Conservation (phyloP, 2,797 vertebrate species). For the Sebastes nivosus region DNA sequence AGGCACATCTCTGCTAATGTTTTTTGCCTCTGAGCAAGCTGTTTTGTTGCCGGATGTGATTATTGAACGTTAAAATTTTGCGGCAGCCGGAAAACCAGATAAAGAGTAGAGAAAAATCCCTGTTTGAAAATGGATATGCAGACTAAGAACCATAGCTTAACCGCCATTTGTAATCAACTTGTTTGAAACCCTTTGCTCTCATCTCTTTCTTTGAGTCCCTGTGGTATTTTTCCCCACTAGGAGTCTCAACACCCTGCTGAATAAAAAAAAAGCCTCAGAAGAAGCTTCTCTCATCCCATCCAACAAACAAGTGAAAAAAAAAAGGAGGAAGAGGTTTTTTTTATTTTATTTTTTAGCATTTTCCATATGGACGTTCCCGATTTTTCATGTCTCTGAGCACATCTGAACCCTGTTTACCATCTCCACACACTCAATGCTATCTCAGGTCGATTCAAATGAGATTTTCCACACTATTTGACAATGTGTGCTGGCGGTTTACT, state of each 20-base stretch:
- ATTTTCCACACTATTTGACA: conserved; percentile 75
- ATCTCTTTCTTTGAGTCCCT: conserved; percentile 52
- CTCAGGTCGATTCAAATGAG: conserved; percentile 73
- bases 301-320: conserved; percentile 23
- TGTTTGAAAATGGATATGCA: conserved; percentile 63
- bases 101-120: conserved; percentile 47
- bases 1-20: conserved; percentile 29
- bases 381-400: conserved; percentile 56
- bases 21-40: conserved; percentile 24
- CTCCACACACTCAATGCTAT: conserved; percentile 50
- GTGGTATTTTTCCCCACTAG: conserved; percentile 33
- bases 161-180: conserved; percentile 68
- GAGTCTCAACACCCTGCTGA: conserved; percentile 22
- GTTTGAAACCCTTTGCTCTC: conserved; percentile 62
- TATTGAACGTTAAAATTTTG: conserved; percentile 53
- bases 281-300: conserved; percentile 41
- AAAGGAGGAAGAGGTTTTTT: neutral
- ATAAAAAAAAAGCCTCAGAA: conserved; percentile 34
- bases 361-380: conserved; percentile 34
- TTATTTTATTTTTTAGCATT: neutral
- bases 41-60: conserved; percentile 58
- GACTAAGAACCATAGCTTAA: conserved; percentile 57
- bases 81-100: conserved; percentile 58
- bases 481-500: conserved; percentile 52
- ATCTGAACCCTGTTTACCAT: conserved; percentile 68